Conservation (phyloP, 2,888 invertebrate genomes). For the Drosophila kokeensis region DNA sequence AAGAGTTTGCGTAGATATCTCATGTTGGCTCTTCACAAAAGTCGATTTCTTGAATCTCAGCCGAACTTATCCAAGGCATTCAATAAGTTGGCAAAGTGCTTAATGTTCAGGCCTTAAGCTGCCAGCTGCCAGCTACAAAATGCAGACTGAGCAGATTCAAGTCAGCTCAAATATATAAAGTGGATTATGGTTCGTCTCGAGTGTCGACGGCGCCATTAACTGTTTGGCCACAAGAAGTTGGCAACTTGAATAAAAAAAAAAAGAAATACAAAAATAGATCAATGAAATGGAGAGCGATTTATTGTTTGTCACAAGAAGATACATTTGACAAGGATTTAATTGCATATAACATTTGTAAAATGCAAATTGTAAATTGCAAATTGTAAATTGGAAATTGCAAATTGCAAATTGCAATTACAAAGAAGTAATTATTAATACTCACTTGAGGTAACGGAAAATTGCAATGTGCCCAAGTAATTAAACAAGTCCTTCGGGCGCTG, state of each 20-base stretch:
- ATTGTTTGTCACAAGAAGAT: neutral
- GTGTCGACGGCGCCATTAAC: constrained; percentile 23
- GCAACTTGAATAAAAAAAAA: constrained; percentile 8
- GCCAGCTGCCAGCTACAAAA: constrained; percentile 4
- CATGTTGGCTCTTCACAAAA: constrained; percentile 42
- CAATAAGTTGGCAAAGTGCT: constrained; percentile 59
- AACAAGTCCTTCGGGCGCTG: neutral
- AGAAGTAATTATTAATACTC: neutral
- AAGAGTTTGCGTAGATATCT: constrained; percentile 45
- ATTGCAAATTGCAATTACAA: neutral
- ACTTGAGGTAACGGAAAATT: neutral
- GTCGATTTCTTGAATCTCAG: constrained; percentile 36
- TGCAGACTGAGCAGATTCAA: constrained; percentile 34
- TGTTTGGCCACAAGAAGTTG: constrained; percentile 4
- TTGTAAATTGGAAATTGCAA: neutral
- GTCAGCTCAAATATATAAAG: constrained; percentile 27
- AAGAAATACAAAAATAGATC: neutral
- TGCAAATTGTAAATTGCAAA: neutral
- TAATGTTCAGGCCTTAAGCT: constrained; percentile 24
- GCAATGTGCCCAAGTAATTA: neutral
- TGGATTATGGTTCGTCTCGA: constrained; percentile 35
- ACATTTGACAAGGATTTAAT: neutral
- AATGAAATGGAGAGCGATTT: neutral
- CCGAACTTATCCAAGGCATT: constrained; percentile 33
- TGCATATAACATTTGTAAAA: neutral